Base-by-base conservation (phyloP, 2,113 vertebrate species). In the Hippopotamus amphibius region DNA sequence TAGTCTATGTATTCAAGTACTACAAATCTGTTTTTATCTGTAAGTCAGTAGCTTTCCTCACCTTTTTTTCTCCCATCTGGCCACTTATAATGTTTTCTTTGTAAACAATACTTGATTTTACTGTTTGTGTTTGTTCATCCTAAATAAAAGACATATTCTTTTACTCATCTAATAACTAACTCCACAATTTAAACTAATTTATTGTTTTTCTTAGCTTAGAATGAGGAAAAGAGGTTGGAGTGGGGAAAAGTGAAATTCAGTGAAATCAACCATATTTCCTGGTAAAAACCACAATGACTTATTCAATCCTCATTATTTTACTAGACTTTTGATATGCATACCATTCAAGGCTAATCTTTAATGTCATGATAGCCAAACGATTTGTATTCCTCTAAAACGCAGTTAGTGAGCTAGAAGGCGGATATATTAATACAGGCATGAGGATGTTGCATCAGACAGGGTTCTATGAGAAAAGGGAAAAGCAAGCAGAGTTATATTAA, bases 341-440 rank as follows among this genome's bases (percentile, higher is more conserved):
- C 69, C 12, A 84, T 72, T 91, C 46, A 97, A 93, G 63, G 30
- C 17, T 59, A 46, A 68, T 79, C 46, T 91, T 88, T 57, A 65
- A 95, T 79, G 57, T 57, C 50, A 50, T 50, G 12, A 50, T 50
- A 12, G 37, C 37, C 37, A 37, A 86, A 53, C 43, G 53, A 66
- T 55, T 37, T 74, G 15, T 59, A 63, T 88, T 88, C 13, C 37
- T 86, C n/a, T 59, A 69, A 37, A 37, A 37, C 37, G 37, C 37
- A 37, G 37, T 37, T 37, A 37, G 37, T 37, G 68, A 69, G 33
- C 79, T 46, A 66, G 37, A 80, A 89, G 50, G 55, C 24, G 55
- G 88, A 57, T 43, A 30, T 59, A 68, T 71, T 30, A 68, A 90
- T 21, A 24, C 37, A 48, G 8, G 24, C 16, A 63, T 63, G 81